Percentiles rank a stretch among this genome's conserved stretches.
These are phyloP conservation scores for Rhadinocentrus ornatus DNA, from an alignment of 2,797 vertebrate species.

Conservation along the genomic window DNA sequence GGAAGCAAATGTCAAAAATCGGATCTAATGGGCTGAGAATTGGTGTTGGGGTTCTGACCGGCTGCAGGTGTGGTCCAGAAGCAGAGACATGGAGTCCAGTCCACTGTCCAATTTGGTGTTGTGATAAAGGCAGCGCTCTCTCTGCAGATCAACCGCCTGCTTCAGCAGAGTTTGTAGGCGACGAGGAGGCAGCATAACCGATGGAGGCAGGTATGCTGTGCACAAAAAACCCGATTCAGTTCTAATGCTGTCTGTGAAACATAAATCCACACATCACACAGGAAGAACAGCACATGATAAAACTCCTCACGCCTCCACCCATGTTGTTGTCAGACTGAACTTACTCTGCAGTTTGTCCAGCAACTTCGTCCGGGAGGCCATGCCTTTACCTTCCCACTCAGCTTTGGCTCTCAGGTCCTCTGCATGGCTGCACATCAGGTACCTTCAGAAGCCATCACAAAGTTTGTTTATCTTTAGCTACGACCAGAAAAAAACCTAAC, in stretches of 20 bases:
- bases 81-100: slow-evolving; percentile 93
- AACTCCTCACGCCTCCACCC: too few relatives aligned
- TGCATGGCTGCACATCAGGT: slow-evolving; percentile 97
- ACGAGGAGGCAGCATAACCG: slow-evolving; percentile 96
- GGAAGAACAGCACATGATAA: too few relatives aligned
- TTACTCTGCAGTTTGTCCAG: slow-evolving; percentile 98
- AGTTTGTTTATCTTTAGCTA: neutral
- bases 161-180: slow-evolving; percentile 93
- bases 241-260: too few relatives aligned
- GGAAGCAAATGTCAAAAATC: too few relatives aligned
- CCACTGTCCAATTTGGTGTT: slow-evolving; percentile 94
- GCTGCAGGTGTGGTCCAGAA: slow-evolving; percentile 96
- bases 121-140: slow-evolving; percentile 97
- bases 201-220: slow-evolving; percentile 93
- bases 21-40: too few relatives aligned
- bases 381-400: slow-evolving; percentile 98
- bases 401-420: slow-evolving; percentile 95
- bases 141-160: slow-evolving; percentile 95
- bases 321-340: slow-evolving; percentile 45
- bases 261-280: too few relatives aligned
- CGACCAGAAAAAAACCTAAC: neutral
- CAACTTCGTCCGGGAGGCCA: slow-evolving; percentile 90
- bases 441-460: slow-evolving; percentile 79
- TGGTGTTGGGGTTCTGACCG: slow-evolving; percentile 77
- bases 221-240: neutral